These are phyloP conservation scores for Erynnis tages DNA, from an alignment of 2,888 invertebrate species.

Conservation along the genomic window DNA sequence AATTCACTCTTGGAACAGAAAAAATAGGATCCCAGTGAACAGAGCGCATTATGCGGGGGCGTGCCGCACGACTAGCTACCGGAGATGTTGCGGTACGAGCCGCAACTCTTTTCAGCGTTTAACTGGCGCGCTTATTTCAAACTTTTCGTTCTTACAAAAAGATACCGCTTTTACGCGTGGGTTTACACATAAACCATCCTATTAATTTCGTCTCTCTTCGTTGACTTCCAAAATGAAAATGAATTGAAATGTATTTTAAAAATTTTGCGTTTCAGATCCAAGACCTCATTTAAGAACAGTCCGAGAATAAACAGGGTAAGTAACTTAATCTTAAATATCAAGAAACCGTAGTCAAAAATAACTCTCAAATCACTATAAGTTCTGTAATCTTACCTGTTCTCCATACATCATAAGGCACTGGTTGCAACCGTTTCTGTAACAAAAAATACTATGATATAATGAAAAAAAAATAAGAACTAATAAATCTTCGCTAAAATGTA, in stretches of 20 bases:
- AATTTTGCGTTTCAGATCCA: no score
- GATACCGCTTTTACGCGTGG: not conserved
- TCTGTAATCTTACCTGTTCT: slow-evolving; percentile 3
- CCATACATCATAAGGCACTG: not conserved
- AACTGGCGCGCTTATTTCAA: not conserved
- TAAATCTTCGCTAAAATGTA: no score
- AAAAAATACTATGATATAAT: not conserved
- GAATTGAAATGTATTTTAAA: no score
- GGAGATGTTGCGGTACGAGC: not conserved
- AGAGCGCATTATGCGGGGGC: slow-evolving; percentile 71
- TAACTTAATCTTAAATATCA: no score
- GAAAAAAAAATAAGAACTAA: no score
- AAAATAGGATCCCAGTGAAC: slow-evolving; percentile 71
- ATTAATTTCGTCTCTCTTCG: no score
- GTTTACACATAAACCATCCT: no score
- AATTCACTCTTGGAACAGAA: slow-evolving; percentile 69
- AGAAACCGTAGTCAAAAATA: no score
- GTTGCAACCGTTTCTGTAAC: slow-evolving; percentile 2
- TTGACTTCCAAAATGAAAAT: no score
- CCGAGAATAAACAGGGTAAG: no score
- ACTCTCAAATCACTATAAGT: no score
- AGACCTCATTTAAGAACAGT: no score
- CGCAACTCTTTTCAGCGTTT: not conserved
- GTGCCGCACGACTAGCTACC: slow-evolving; percentile 67
- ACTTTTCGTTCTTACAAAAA: not conserved